A percentile compares a stretch with the other conserved stretches of the same genome.
Conservation (phyloP, 2,888 invertebrate species). For the Drosophila atroscutellata region DNA sequence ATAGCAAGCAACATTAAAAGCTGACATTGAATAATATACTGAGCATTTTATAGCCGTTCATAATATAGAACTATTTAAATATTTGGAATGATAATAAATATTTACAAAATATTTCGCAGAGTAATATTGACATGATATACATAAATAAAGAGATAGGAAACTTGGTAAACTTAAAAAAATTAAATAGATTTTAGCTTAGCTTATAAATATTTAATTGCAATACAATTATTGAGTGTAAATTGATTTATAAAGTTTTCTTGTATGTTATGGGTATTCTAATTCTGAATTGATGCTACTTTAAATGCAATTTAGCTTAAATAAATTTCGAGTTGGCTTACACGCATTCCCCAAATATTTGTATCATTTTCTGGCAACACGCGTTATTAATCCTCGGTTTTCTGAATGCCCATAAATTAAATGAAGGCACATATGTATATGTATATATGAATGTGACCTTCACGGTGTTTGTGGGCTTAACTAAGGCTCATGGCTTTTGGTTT, state of each 20-base stretch:
- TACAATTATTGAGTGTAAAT: neutral
- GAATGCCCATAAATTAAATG: constrained; percentile 33
- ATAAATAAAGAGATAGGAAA: neutral
- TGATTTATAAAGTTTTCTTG: neutral
- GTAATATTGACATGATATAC: neutral
- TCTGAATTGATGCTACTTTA: neutral
- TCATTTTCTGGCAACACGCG: neutral
- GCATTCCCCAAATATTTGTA: neutral
- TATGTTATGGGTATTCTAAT: neutral
- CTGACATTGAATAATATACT: constrained; percentile 1
- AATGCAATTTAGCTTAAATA: neutral
- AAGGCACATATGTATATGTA: constrained; percentile 2
- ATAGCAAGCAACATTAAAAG: constrained; percentile 3
- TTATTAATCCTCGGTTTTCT: constrained; percentile 16
- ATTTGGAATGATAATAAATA: neutral
- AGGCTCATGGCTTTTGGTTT: constrained; percentile 47
- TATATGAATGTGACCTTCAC: neutral
- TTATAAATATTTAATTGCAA: neutral
- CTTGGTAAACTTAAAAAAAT: neutral
- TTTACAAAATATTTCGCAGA: neutral
- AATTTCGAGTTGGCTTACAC: neutral
- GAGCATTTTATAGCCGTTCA: neutral
- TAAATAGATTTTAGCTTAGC: neutral
- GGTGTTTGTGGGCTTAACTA: constrained; percentile 23
- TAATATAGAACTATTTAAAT: neutral